Conservation (phyloP, 2,113 vertebrate genomes). For the Callochromis pleurospilus region DNA sequence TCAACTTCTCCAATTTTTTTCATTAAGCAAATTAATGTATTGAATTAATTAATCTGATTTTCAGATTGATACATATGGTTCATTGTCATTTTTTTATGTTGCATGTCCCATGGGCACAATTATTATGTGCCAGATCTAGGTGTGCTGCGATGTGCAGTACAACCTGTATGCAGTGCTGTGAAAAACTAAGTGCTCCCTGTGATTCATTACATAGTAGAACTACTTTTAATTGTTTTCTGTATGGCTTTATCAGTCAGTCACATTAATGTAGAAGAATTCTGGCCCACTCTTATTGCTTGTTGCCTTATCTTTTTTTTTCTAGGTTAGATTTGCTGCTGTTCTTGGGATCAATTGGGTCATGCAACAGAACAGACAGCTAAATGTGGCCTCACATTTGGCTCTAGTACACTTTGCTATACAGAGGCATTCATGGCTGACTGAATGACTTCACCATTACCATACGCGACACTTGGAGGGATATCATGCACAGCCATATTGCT, state of each 20-base stretch:
- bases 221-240: background rate
- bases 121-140: background rate
- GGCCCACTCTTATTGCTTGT: background rate
- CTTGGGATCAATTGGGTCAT: background rate
- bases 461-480: background rate
- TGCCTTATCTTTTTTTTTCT: background rate
- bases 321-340: background rate
- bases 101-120: background rate
- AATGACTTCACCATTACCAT: rapidly evolving
- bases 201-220: background rate
- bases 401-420: background rate
- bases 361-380: background rate
- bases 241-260: background rate
- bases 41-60: background rate
- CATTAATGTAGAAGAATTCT: background rate
- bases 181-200: background rate
- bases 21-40: background rate
- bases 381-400: background rate
- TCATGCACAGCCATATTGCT: background rate
- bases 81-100: background rate
- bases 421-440: background rate
- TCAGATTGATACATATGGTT: background rate
- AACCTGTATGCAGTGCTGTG: background rate
- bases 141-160: background rate
- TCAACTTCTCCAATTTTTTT: background rate